Evolutionary conservation across 2,888 invertebrate species (phyloP), one percentile per base, ranked within the genome.

Genomic region (Frankliniella fusca): DNA sequence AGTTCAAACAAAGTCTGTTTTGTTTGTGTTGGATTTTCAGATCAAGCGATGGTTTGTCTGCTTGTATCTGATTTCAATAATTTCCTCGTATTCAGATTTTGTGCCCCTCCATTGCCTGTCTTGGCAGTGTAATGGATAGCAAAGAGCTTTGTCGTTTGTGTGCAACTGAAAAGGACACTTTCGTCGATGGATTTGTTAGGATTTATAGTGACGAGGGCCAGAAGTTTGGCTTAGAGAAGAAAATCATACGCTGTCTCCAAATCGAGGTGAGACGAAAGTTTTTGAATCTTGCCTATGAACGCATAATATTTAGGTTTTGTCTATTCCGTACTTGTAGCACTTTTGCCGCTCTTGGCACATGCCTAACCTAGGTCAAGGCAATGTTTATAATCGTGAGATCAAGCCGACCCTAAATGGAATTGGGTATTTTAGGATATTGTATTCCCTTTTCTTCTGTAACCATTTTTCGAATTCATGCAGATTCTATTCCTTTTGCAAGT

Each of bases 171-270:
- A 89, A 88, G 84, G 86, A 88, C 76, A 86, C 86, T 82, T 86
- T 87, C 81, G 86, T 89, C 84, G 86, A 88, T 70, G 86, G 86
- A 82, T 86, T 87, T 81, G 86, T 89, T 65, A 82, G 84, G 82
- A 89, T 89, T 83, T 89, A 87, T 84, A 88, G 88, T 83, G 86
- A 87, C 20, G 89, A 89, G 84, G 89, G 89, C 61, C 87, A 87
- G 82, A 88, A 87, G 83, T 86, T 89, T 61, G 86, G 85, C 9
- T 87, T 89, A 83, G 87, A 88, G 84, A 84, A 85, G 10, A 89
- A 89, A 86, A 89, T 89, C 83, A 86, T 85, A 9, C 89, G 88
- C 84, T 89, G 88, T 84, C 86, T 89, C 84, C 88, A 87, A 83
- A 88, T 89, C 84, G 87, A 89, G 88, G 89, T 88, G 85, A 84